phyloP scores from a whole-genome alignment of 1,140 invertebrate species.

The Hypsibius dujardini region DNA sequence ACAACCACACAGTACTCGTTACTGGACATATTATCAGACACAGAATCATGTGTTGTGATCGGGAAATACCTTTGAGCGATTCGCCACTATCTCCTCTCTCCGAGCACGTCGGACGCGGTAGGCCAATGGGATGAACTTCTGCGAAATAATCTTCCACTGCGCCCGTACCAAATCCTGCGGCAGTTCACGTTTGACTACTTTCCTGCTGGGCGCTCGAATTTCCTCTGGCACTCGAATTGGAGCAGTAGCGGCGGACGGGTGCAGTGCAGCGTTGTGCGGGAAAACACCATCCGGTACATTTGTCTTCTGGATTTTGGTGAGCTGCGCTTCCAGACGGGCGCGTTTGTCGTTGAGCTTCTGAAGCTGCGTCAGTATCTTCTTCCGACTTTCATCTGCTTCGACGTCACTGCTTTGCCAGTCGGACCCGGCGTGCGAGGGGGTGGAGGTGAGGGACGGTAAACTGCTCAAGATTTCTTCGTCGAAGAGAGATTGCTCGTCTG shows the following conservation, averaged over 20 bases:
- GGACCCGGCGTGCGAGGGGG: not conserved
- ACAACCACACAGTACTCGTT: too few relatives aligned
- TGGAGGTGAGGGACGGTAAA: not conserved
- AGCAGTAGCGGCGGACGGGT: too few relatives aligned
- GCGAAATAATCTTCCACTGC: not conserved
- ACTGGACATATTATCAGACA: too few relatives aligned
- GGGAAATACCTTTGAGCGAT: not conserved
- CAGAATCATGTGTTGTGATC: too few relatives aligned
- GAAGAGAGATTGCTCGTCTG: not conserved
- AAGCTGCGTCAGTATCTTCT: conserved; percentile 11
- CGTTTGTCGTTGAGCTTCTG: conserved; percentile 11
- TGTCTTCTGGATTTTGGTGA: not conserved
- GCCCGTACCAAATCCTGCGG: not conserved
- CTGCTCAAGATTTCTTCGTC: not conserved
- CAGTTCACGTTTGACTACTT: too few relatives aligned
- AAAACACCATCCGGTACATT: not conserved
- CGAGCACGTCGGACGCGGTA: not conserved
- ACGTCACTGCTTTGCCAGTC: not conserved
- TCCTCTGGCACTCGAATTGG: too few relatives aligned
- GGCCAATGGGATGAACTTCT: not conserved
- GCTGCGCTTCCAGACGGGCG: conserved; percentile 5
- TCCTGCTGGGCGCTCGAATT: too few relatives aligned
- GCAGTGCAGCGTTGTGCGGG: too few relatives aligned
- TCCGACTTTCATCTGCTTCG: conserved; percentile 8
- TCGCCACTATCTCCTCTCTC: not conserved